Percentiles rank a stretch among this genome's conserved stretches.
Evolutionary conservation across 2,888 invertebrate genomes (phyloP).

Genomic region (Trichacis sp.): DNA sequence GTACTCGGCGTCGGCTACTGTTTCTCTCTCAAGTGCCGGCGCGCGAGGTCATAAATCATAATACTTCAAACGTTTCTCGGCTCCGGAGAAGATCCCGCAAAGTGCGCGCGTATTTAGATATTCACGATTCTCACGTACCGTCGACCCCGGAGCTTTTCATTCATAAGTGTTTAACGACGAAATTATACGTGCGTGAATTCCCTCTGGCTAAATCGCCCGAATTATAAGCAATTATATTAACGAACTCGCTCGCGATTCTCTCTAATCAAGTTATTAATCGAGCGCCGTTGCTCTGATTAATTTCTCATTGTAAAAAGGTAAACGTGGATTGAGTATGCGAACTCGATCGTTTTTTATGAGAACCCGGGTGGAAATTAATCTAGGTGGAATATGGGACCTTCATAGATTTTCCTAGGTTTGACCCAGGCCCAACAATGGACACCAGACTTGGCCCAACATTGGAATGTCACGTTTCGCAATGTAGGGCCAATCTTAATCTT

Average conservation of each 20-base stretch:
- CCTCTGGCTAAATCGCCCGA: background rate
- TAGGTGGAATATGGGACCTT: no score
- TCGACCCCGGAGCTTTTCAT: background rate
- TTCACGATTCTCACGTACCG: slow-evolving; percentile 26
- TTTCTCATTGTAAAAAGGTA: no score
- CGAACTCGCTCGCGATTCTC: background rate
- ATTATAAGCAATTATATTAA: background rate
- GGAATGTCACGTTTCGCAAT: no score
- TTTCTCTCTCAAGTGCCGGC: slow-evolving; percentile 28
- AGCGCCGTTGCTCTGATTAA: background rate
- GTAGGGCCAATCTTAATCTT: no score
- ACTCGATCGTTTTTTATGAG: no score
- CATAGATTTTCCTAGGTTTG: no score
- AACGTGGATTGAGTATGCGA: no score
- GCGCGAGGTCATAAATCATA: slow-evolving; percentile 31
- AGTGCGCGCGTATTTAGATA: slow-evolving; percentile 15
- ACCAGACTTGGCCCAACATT: no score
- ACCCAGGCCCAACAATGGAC: no score
- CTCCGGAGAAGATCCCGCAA: slow-evolving; percentile 12
- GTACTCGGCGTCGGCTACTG: slow-evolving; percentile 27
- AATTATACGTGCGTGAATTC: slow-evolving; percentile 26
- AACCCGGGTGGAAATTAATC: no score
- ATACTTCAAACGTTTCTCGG: slow-evolving; percentile 25
- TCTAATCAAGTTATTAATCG: background rate
- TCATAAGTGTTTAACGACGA: slow-evolving; percentile 10